Base-by-base conservation (phyloP, 2,888 invertebrate species). In the Scaptomyza reducta region DNA sequence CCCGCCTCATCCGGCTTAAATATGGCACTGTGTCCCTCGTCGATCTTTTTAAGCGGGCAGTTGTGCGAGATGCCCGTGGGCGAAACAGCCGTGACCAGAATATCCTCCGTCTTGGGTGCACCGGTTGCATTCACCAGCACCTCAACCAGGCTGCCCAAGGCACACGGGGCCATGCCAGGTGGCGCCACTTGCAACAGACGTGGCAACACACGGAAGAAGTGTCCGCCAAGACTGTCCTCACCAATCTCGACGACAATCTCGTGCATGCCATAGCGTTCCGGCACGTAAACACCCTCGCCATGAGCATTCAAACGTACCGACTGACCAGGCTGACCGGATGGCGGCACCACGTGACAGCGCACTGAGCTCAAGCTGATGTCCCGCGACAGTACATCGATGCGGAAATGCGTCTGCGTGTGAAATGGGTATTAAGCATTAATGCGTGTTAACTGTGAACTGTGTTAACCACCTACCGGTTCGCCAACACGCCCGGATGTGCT, bases 1-100 rank as follows among this genome's bases (percentile, higher is more conserved):
- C 99, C 99, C 40, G 98, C 96, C 93, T 99, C 99, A 84, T 98
- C 97, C 0, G 99, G 99, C 90, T 98, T 97, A 92, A 99, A 99
- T 85, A 97, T 98, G 75, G 99, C 98, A 78, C 97, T 97, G 90
- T 98, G 98, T 56, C 97, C 96, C 59, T 97, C 97, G 46, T 96
- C 95, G n/a, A 96, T 95, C 71, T 96, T 96, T 44, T 95, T 95
- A n/a, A 97, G 95, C 0, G 97, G 96, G 90, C 97, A 96, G 67
- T 94, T 94, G 59, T 96, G 94, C 0, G 96, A 94, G 46, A 96
- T 94, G 13, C 98, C 98, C 51, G 96, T 96, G 0, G 99, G 99
- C 22, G 98, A 96, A 84, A 96, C 96, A 0, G 99, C 98, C 50
- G 97, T 97, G 57, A 99, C 98, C 79, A 97, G 94, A 63, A 99